Evolutionary conservation across 2,113 vertebrate genomes (phyloP), one percentile per base, ranked within the genome.

Genomic region (Ascaphus truei): DNA sequence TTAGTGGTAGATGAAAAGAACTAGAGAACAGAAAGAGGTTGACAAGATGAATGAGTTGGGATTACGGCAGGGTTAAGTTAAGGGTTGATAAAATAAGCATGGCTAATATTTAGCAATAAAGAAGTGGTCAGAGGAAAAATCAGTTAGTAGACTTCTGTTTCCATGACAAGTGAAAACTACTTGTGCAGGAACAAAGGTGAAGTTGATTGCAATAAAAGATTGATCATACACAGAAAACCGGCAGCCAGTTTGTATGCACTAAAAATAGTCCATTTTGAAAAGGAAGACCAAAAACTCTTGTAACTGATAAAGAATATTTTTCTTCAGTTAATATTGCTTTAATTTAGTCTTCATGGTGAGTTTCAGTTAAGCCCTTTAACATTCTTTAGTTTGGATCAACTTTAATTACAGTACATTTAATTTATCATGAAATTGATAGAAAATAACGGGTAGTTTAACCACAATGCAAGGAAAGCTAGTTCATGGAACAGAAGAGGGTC

Each of bases 61-160:
- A 55, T 55, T 43, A 55, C 20, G 27, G 63, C 22, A 29, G 41
- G 23, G n/a, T n/a, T n/a, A n/a, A n/a, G n/a, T n/a, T 45, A 39
- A 39, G 47, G 65, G 47, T 58, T 58, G 52, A 60, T 50, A 68
- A 37, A 59, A 37, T 50, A n/a, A n/a, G 10, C n/a, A 43, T n/a
- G 51, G 26, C 63, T 52, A 59, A 47, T 45, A 47, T 68, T 34
- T 45, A 25, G 29, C 51, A 47, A 71, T 60, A 43, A 68, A 67
- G 52, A 45, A 55, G 56, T 48, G 43, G 55, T 71, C 45, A 66
- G 67, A 52, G 45, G 25, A 16, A 30, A 39, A 47, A 71, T 61
- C 60, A 71, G 47, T 12, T 34, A 33, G 53, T 20, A 12, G 43
- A 6, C 43, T 47, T 47, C 43, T 22, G 8, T 47, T 47, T 47